These are phyloP conservation scores for Herpetotheres cachinnans DNA, from an alignment of 2,113 vertebrate genomes.

Conservation along the genomic window DNA sequence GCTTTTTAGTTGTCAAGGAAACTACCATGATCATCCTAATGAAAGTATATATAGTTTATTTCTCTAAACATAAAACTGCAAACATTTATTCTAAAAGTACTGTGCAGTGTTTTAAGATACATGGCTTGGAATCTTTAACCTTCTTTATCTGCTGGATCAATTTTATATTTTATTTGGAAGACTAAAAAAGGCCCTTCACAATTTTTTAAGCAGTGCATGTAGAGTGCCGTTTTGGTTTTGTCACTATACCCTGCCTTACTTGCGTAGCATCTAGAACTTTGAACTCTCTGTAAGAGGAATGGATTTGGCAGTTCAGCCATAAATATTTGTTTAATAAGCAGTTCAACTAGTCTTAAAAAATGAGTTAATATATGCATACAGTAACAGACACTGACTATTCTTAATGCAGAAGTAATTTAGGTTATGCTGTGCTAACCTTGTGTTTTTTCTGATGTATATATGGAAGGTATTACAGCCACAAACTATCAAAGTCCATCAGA, in stretches of 20 bases:
- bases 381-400: neutral
- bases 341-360: neutral
- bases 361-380: neutral
- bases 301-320: neutral
- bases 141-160: neutral
- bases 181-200: neutral
- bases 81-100: neutral
- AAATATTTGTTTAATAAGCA: neutral
- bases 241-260: neutral
- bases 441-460: constrained; percentile 38
- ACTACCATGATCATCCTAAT: neutral
- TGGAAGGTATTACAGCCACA: constrained; percentile 79
- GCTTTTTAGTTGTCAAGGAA: constrained; percentile 18
- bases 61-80: neutral
- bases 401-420: neutral
- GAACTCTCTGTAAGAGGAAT: neutral
- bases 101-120: neutral
- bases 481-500: constrained; percentile 80
- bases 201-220: neutral
- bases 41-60: neutral
- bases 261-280: neutral
- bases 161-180: neutral
- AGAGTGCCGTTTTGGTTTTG: neutral
- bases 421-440: constrained; percentile 13
- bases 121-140: neutral